Evolutionary conservation across 2,888 invertebrate species (phyloP), one percentile per base, ranked within the genome.

Genomic region (Eilema sororculum): DNA sequence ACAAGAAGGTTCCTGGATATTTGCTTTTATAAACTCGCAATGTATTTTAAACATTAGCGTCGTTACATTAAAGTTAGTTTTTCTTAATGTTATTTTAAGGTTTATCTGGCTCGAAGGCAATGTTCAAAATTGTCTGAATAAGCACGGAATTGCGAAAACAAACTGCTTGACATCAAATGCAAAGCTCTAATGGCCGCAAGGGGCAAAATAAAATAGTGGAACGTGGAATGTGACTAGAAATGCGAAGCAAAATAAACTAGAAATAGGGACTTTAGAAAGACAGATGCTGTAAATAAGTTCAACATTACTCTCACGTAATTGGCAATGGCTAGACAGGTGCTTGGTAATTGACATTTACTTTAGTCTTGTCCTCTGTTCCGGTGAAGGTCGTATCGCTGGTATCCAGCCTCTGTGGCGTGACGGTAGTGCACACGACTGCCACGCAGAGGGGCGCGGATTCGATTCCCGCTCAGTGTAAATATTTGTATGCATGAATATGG

Each of bases 1-100:
- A 83, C 74, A 75, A 74, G 75, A 78, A 75, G 74, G 73, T 74
- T 0, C 69, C 72, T 63, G 75, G 76, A 81, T 81, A 82, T 77
- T 79, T 77, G 76, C 75, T 70, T 70, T 65, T 9, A 22, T 9
- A 41, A 71, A 69, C 37, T 69, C 68, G 62, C 75, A 74, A 68
- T 69, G 41, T 58, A 76, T 69, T 67, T 71, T 76, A 65, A 65
- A 63, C 75, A 58, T 62, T 81, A 28, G 0, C 2, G 0, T 9
- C 2, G 60, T 62, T 46, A 22, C 25, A 0, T 46, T 46, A 70
- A 71, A 69, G 69, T 16, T 20, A 78, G 13, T 65, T 72, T 79
- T 46, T 30, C 28, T 16, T 57, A 57, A 46, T 60, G 64, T 52
- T 22, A 68, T 77, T 79, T 68, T 71, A 56, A 25, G 28, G 6